Conservation (phyloP, 2,797 vertebrate genomes). For the Percopsis omiscomaycus region DNA sequence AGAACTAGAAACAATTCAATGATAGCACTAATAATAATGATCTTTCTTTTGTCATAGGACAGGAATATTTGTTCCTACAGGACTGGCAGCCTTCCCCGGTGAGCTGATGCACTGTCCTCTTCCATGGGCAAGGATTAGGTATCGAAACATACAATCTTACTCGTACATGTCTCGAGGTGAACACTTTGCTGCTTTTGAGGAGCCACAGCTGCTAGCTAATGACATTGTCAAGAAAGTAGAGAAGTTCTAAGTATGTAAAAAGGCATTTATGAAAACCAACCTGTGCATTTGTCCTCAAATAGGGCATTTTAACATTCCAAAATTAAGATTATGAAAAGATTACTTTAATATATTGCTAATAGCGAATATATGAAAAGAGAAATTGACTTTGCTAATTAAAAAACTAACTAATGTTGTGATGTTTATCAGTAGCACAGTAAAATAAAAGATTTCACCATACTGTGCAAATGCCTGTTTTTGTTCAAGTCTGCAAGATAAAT, state of each 20-base stretch:
- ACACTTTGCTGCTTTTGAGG: constrained; percentile 88
- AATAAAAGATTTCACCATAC: no score
- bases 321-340: no score
- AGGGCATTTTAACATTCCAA: no score
- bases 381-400: no score
- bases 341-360: no score
- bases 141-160: constrained; percentile 77
- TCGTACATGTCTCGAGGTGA: constrained; percentile 83
- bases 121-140: constrained; percentile 71
- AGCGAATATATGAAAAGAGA: no score
- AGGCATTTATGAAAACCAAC: background rate
- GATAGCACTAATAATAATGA: background rate
- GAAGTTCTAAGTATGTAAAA: constrained; percentile 39
- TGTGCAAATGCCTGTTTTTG: no score
- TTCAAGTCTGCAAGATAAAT: no score
- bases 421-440: no score
- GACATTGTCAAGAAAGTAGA: constrained; percentile 83
- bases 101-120: constrained; percentile 79
- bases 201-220: constrained; percentile 81
- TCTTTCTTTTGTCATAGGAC: constrained; percentile 58
- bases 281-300: constrained; percentile 3
- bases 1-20: no score
- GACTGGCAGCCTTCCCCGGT: constrained; percentile 82
- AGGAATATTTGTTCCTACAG: constrained; percentile 78
- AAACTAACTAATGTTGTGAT: no score